phyloP scores from a whole-genome alignment of 2,113 vertebrate genomes.

The Terrapene triunguis region DNA sequence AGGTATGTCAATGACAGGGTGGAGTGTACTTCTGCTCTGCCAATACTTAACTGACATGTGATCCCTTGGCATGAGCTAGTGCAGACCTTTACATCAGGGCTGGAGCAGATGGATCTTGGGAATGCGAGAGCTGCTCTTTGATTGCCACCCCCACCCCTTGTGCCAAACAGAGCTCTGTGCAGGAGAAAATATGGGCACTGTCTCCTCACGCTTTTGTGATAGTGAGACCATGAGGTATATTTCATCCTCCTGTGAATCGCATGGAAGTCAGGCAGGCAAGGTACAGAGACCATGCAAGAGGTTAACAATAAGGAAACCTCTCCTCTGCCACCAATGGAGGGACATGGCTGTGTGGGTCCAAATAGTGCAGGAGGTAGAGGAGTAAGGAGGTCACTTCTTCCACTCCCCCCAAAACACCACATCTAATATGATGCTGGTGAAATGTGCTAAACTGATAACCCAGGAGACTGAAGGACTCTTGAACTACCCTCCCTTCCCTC shows the following conservation, averaged over 20 bases:
- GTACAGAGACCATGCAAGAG: neutral
- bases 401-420: neutral
- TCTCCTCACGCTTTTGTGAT: neutral
- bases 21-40: conserved; percentile 12
- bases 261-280: neutral
- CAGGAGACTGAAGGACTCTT: neutral
- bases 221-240: neutral
- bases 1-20: neutral
- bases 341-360: neutral
- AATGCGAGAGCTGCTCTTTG: neutral
- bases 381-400: neutral
- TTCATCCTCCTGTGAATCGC: neutral
- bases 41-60: neutral
- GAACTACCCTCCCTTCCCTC: neutral
- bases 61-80: neutral
- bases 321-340: neutral
- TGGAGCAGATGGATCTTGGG: neutral
- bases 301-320: neutral
- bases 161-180: neutral
- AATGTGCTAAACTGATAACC: accelerated
- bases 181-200: neutral
- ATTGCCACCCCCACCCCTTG: neutral
- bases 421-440: neutral
- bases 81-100: neutral
- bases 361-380: neutral